These are phyloP conservation scores for Acipenser oxyrinchus DNA, from an alignment of 2,797 vertebrate species.

Conservation along the genomic window DNA sequence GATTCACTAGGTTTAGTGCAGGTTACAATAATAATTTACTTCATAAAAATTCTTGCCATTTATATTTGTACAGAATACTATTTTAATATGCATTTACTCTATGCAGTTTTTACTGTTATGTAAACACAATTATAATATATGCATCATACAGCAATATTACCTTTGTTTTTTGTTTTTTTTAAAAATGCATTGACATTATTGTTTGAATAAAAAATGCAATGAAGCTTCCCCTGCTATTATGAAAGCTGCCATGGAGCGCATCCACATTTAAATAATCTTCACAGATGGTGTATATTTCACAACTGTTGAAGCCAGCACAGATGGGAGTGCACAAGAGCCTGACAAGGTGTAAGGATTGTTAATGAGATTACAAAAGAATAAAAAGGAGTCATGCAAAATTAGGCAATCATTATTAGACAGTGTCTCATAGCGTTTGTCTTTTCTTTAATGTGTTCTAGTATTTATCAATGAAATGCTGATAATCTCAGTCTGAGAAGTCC, in stretches of 20 bases:
- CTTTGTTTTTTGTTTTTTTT: too few species aligned
- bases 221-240: background rate
- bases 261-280: constrained; percentile 52
- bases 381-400: constrained; percentile 21
- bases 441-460: background rate
- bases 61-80: too few species aligned
- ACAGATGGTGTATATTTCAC: constrained; percentile 73
- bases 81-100: too few species aligned
- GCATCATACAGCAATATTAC: too few species aligned
- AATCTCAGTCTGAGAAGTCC: constrained; percentile 1
- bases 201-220: too few species aligned
- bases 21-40: too few species aligned
- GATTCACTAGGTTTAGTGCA: too few species aligned
- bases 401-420: background rate
- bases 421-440: constrained; percentile 3
- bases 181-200: too few species aligned
- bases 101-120: too few species aligned
- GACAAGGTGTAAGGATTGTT: constrained; percentile 72
- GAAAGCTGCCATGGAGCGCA: constrained; percentile 49
- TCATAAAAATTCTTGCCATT: too few species aligned
- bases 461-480: constrained; percentile 5
- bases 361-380: constrained; percentile 60
- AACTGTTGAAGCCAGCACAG: constrained; percentile 57
- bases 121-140: too few species aligned
- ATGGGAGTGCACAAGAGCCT: constrained; percentile 65